Percentiles rank a stretch among this genome's conserved stretches.
phyloP scores from a whole-genome alignment of 2,888 invertebrate genomes.

The Lobophora halterata region DNA sequence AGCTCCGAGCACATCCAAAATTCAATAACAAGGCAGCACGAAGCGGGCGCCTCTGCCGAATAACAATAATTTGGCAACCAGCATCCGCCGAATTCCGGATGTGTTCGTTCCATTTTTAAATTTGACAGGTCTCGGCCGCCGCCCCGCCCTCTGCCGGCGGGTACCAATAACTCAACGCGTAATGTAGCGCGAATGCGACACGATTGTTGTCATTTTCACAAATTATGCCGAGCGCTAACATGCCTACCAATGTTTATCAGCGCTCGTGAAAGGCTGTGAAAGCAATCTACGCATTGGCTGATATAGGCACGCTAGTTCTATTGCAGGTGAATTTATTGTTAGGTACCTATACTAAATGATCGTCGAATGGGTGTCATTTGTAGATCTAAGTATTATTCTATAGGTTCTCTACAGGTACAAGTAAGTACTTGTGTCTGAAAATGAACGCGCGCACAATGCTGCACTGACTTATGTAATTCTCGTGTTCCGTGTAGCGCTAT shows the following conservation, averaged over 20 bases:
- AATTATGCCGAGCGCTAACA: slow-evolving; percentile 72
- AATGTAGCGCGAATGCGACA: slow-evolving; percentile 70
- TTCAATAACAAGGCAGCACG: slow-evolving; percentile 70
- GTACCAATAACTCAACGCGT: slow-evolving; percentile 65
- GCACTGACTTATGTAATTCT: too few species aligned
- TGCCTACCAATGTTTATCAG: slow-evolving; percentile 71
- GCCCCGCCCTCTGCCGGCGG: slow-evolving; percentile 35
- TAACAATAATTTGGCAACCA: slow-evolving; percentile 77
- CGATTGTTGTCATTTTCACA: slow-evolving; percentile 76
- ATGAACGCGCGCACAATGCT: too few species aligned
- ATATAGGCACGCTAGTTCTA: slow-evolving; percentile 51
- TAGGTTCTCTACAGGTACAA: too few species aligned
- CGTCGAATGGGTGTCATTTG: background rate
- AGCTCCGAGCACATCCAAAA: slow-evolving; percentile 55
- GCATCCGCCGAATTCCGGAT: slow-evolving; percentile 72
- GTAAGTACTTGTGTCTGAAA: too few species aligned
- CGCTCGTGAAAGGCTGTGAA: slow-evolving; percentile 67
- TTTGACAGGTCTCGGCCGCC: slow-evolving; percentile 69
- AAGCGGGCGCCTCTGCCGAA: slow-evolving; percentile 59
- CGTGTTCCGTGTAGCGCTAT: too few species aligned
- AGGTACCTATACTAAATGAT: slow-evolving; percentile 7
- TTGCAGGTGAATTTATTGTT: slow-evolving; percentile 26
- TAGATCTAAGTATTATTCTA: background rate
- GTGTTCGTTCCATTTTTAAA: slow-evolving; percentile 77
- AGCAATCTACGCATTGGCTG: slow-evolving; percentile 55